phyloP scores from a whole-genome alignment of 2,888 invertebrate species.

The Xanthia icteritia region DNA sequence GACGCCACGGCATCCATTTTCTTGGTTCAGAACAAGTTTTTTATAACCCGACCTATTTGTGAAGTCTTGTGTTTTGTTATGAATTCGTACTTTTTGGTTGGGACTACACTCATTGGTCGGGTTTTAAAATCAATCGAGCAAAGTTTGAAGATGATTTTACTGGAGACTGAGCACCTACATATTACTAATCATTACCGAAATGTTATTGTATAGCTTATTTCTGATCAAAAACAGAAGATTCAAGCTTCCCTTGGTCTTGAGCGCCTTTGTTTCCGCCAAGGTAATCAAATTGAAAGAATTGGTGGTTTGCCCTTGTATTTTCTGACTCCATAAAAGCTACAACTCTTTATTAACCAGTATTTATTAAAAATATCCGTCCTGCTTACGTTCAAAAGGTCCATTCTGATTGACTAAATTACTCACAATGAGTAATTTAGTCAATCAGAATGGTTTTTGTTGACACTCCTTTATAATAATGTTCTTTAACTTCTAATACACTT shows the following conservation, averaged over 20 bases:
- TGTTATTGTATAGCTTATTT: not conserved
- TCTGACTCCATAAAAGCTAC: not conserved
- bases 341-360: not conserved
- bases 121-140: constrained; percentile 72
- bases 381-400: not conserved
- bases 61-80: constrained; percentile 58
- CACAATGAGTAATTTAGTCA: not conserved
- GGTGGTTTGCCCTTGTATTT: not conserved
- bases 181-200: not conserved
- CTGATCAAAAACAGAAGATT: not conserved
- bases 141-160: not conserved
- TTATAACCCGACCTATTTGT: constrained; percentile 70
- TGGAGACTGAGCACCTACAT: not conserved
- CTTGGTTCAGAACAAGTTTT: constrained; percentile 63
- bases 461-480: no score
- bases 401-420: no score
- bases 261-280: not conserved
- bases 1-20: constrained; percentile 79
- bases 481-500: no score
- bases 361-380: not conserved
- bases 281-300: not conserved
- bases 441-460: not conserved
- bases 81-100: constrained; percentile 32
- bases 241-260: not conserved
- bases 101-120: constrained; percentile 63